Evolutionary conservation across 2,113 vertebrate species (phyloP), one percentile per base, ranked within the genome.

Genomic region (Onychorhynchus coronatus): DNA sequence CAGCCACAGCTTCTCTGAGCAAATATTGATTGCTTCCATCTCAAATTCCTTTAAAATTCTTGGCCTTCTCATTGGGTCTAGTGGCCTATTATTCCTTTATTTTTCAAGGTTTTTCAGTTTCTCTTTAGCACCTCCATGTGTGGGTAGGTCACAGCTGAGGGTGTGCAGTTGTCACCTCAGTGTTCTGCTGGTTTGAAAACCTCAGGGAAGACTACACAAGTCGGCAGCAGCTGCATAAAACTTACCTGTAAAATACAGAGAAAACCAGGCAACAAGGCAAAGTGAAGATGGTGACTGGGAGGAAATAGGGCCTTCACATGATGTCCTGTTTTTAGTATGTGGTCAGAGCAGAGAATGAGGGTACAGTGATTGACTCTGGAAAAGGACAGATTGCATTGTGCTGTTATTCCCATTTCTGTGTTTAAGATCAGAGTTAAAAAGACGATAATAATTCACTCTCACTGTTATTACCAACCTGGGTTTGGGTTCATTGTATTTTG

Each of bases 291-390:
- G 9, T 50, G 82, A 19, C 73, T 66, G 30, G 44, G 63, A 73
- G 75, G 33, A 86, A 59, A 71, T 30, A 21, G 5, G 78, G 31
- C 62, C 35, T 79, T 68, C 22, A 2, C 33, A 11, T 3, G 37
- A 6, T 0, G 0, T 74, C 8, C 88, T 22, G 33, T 50, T 76
- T 79, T 23, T 2, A 37, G 17, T 16, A 5, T 7, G 19, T n/a
- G 46, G 12, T 37, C 72, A 56, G 58, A 82, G 66, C 39, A 44
- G 70, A 65, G 44, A 44, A 31, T 12, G 42, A 59, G n/a, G 31
- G 7, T 18, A 28, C 61, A 28, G 1, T 53, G 35, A 46, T 17
- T 63, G 67, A 24, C 52, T 37, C 33, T 28, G 22, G 35, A 53
- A 63, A 66, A n/a, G 47, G 52, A n/a, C 11, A 21, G 49, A 42